These are phyloP conservation scores for Lasioglossum baleicum DNA, from an alignment of 1,140 invertebrate genomes.

Conservation along the genomic window DNA sequence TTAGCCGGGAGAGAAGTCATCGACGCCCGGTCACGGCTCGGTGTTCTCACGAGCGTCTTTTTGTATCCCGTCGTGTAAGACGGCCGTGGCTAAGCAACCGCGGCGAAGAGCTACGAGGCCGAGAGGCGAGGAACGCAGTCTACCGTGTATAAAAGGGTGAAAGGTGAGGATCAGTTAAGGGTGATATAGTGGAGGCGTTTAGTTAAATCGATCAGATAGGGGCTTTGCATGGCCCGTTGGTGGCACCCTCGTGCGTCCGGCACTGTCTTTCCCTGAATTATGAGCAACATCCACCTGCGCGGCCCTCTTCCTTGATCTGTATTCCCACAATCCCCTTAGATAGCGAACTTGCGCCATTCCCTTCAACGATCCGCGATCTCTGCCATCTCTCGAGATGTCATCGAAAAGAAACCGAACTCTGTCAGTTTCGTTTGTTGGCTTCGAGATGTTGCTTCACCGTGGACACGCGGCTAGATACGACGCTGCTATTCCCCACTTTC, in stretches of 20 bases:
- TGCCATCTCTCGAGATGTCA: no score
- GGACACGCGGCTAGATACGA: constrained; percentile 10
- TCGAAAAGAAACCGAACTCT: no score
- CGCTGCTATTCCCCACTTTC: background rate
- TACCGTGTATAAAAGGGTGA: constrained; percentile 57
- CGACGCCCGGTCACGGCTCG: constrained; percentile 21
- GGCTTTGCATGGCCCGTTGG: constrained; percentile 55
- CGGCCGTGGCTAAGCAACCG: constrained; percentile 3
- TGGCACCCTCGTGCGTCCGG: constrained; percentile 50
- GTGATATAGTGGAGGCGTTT: constrained; percentile 70
- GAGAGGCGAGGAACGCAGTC: constrained; percentile 37
- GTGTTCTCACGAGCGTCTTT: constrained; percentile 24
- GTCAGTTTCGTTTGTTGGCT: no score
- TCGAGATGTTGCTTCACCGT: background rate
- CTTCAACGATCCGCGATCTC: background rate
- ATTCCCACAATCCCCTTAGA: constrained; percentile 29
- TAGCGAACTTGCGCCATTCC: background rate
- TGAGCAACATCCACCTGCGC: constrained; percentile 52
- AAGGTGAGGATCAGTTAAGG: constrained; percentile 72
- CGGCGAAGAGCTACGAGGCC: constrained; percentile 34
- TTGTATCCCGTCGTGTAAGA: background rate
- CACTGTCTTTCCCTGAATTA: constrained; percentile 63
- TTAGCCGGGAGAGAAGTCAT: constrained; percentile 17
- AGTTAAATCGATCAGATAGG: constrained; percentile 72
- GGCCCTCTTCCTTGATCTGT: constrained; percentile 33